Evolutionary conservation across 2,797 vertebrate species (phyloP).

Genomic region (Karalla daura): DNA sequence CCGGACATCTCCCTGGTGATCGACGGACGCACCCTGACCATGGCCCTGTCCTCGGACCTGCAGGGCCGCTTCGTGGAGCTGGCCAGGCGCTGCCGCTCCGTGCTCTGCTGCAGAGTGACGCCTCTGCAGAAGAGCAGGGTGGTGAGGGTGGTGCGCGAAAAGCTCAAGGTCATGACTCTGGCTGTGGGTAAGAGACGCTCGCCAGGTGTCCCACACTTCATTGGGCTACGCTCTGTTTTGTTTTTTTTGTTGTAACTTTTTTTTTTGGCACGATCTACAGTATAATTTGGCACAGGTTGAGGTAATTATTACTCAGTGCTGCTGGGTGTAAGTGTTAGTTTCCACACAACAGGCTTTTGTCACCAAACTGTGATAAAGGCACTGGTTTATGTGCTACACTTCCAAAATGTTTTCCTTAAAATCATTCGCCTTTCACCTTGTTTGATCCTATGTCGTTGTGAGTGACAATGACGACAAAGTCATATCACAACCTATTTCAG

Average conservation of each 20-base stretch:
- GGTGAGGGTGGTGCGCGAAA: constrained; percentile 87
- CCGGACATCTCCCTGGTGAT: constrained; percentile 88
- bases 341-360: background rate
- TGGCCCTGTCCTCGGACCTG: constrained; percentile 86
- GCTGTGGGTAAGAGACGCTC: constrained; percentile 88
- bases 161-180: constrained; percentile 89
- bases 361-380: background rate
- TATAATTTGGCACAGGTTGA: too few relatives aligned
- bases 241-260: too few relatives aligned
- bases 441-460: too few relatives aligned
- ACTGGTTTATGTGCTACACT: background rate
- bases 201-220: too few relatives aligned
- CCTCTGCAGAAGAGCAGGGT: constrained; percentile 93
- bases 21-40: constrained; percentile 86
- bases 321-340: background rate
- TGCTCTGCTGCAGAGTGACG: constrained; percentile 92
- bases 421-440: too few relatives aligned
- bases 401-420: too few relatives aligned
- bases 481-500: too few relatives aligned
- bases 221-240: too few relatives aligned
- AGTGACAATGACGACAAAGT: background rate
- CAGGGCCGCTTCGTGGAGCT: constrained; percentile 87
- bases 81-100: constrained; percentile 82
- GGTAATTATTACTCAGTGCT: background rate
- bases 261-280: too few relatives aligned